Evolutionary conservation across 2,888 invertebrate genomes (phyloP).

Genomic region (Eristalis intricaria): DNA sequence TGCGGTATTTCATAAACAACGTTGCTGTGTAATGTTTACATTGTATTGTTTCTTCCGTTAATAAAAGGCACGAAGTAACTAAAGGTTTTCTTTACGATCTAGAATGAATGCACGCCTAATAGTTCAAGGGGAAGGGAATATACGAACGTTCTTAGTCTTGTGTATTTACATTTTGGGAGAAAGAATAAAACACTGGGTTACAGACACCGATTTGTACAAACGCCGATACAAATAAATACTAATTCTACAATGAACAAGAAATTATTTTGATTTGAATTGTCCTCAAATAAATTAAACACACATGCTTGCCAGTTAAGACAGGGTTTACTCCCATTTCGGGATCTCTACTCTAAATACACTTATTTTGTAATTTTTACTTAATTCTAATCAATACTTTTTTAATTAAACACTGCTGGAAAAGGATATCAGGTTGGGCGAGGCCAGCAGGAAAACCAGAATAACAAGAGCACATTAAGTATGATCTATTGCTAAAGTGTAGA

Average conservation of each 20-base stretch:
- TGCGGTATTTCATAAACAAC: slow-evolving; percentile 20
- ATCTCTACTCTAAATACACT: background rate
- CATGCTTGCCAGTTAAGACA: background rate
- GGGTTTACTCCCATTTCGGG: background rate
- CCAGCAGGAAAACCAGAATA: background rate
- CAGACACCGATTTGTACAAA: slow-evolving; percentile 21
- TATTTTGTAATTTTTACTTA: background rate
- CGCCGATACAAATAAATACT: background rate
- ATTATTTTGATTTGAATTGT: background rate
- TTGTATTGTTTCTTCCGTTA: slow-evolving; percentile 36
- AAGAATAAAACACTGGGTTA: background rate
- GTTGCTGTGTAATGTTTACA: slow-evolving; percentile 19
- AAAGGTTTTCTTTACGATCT: slow-evolving; percentile 39
- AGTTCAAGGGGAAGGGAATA: slow-evolving; percentile 6
- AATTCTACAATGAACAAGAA: background rate
- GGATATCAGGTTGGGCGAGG: background rate
- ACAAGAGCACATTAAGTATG: no score
- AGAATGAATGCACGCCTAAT: slow-evolving; percentile 11
- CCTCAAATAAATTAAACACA: background rate
- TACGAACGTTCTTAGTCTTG: background rate
- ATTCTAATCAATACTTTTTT: background rate
- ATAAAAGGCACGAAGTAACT: slow-evolving; percentile 61
- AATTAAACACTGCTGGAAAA: background rate
- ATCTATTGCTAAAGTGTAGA: no score
- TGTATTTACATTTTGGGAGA: slow-evolving; percentile 43